These are phyloP conservation scores for Alectura lathami DNA, from an alignment of 2,113 vertebrate species.

Conservation along the genomic window DNA sequence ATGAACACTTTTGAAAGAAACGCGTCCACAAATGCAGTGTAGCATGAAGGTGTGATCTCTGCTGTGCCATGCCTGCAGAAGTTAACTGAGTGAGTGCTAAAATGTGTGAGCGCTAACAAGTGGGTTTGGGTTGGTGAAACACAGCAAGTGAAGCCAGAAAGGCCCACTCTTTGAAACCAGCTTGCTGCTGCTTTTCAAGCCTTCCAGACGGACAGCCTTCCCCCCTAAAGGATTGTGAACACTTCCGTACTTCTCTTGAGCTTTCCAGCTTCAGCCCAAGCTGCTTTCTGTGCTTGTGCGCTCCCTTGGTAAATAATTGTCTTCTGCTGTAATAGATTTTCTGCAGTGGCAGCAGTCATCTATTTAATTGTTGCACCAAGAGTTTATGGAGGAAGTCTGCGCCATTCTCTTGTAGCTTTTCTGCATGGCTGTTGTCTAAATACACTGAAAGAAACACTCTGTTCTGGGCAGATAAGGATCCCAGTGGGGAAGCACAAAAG, in stretches of 20 bases:
- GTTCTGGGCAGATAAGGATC: constrained; percentile 9
- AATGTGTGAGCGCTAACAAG: neutral
- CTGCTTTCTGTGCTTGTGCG: neutral
- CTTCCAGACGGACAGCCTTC: neutral
- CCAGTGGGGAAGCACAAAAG: neutral
- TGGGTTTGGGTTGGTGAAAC: neutral
- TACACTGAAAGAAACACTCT: neutral
- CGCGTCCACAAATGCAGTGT: neutral
- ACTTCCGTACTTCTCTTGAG: constrained; percentile 18
- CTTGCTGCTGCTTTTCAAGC: constrained; percentile 11
- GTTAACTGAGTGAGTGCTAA: neutral
- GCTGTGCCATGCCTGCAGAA: neutral
- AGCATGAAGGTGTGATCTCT: neutral
- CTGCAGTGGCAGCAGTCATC: neutral
- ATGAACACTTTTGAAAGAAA: neutral
- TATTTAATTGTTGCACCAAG: neutral
- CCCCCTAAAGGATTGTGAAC: neutral
- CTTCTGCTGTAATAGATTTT: constrained; percentile 28
- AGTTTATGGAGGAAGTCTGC: constrained; percentile 40
- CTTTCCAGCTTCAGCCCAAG: neutral
- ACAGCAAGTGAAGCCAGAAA: neutral
- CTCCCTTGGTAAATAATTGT: constrained; percentile 41
- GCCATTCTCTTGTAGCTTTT: constrained; percentile 8
- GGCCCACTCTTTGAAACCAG: neutral
- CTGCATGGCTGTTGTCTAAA: constrained; percentile 13